phyloP scores from a whole-genome alignment of 2,113 vertebrate species.

The Willisornis vidua region DNA sequence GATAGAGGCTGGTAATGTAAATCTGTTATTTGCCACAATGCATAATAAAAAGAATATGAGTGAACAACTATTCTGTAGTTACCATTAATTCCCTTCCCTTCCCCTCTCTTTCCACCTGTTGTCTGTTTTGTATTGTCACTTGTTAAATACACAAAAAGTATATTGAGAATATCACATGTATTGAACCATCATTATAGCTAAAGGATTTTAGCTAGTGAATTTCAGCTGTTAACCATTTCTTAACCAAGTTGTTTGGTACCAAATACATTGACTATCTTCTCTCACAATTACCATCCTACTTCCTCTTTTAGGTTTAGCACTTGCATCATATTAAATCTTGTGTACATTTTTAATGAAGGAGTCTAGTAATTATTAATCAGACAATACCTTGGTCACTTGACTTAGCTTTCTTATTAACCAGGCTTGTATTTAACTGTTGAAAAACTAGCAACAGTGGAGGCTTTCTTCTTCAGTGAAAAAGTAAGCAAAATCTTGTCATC shows the following conservation, averaged over 20 bases:
- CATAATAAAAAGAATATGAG: not conserved
- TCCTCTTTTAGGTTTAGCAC: not conserved
- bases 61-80: not conserved
- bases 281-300: not conserved
- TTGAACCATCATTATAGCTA: not conserved
- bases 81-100: not conserved
- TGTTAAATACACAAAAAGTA: not conserved
- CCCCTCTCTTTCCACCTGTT: not conserved
- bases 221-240: not conserved
- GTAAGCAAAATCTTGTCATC: not conserved
- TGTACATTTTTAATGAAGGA: not conserved
- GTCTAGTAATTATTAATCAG: not conserved
- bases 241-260: not conserved
- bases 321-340: conserved; percentile 6
- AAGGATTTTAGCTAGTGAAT: not conserved
- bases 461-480: not conserved
- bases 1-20: not conserved
- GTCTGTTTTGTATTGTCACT: not conserved
- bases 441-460: not conserved
- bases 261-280: not conserved
- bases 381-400: not conserved
- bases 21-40: not conserved
- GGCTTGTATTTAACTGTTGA: not conserved
- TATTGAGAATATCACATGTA: not conserved
- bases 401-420: not conserved